phyloP scores from a whole-genome alignment of 1,140 invertebrate genomes.

The Neodiprion virginianus region DNA sequence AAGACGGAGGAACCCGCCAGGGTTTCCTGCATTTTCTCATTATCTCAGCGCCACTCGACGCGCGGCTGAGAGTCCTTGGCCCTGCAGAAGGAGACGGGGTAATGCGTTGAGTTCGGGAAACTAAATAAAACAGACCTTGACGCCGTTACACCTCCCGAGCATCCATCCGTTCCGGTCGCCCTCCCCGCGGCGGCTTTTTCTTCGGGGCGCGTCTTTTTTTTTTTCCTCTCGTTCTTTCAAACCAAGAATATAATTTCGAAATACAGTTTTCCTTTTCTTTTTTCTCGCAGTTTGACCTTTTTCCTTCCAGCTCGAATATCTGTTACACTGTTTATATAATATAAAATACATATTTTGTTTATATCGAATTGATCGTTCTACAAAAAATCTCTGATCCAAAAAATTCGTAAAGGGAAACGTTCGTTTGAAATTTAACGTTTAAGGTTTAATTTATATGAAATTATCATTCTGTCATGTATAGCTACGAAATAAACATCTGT shows the following conservation, averaged over 20 bases:
- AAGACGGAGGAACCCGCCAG: slow-evolving; percentile 25
- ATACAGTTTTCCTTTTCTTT: no score
- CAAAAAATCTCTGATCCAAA: no score
- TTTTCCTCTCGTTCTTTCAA: not conserved
- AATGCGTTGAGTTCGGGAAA: slow-evolving; percentile 19
- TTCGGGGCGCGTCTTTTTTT: not conserved
- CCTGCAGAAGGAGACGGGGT: slow-evolving; percentile 3
- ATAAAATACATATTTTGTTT: no score
- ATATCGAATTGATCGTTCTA: no score
- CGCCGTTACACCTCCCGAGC: not conserved
- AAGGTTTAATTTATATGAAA: no score
- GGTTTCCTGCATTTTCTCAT: slow-evolving; percentile 44
- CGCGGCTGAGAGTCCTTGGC: slow-evolving; percentile 12
- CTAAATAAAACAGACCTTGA: slow-evolving; percentile 29
- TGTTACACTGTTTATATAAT: no score
- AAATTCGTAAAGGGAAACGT: no score
- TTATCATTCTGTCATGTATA: no score
- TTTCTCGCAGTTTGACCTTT: no score
- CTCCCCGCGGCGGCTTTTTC: not conserved
- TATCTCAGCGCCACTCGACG: slow-evolving; percentile 28
- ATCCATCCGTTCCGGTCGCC: not conserved
- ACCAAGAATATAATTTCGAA: not conserved
- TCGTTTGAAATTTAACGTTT: no score
- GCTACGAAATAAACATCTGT: no score
- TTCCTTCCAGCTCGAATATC: no score